Evolutionary conservation across 2,888 invertebrate species (phyloP).

Genomic region (Drosophila macrospina): DNA sequence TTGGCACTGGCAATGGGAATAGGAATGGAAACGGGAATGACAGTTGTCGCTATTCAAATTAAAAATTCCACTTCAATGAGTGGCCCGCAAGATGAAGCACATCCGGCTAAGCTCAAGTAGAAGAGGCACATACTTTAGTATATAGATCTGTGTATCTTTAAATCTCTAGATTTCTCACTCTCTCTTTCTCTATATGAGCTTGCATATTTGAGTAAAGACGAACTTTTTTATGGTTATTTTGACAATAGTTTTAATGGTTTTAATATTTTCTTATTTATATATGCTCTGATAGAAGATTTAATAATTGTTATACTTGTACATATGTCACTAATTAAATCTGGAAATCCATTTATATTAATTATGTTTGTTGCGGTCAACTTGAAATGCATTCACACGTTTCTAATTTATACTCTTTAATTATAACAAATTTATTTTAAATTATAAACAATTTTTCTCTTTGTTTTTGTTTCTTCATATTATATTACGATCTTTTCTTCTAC

Average conservation of each 20-base stretch:
- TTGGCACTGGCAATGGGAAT: conserved; percentile 49
- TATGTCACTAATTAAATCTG: conserved; percentile 39
- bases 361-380: conserved; percentile 12
- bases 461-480: not conserved
- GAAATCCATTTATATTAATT: conserved; percentile 55
- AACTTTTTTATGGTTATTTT: conserved; percentile 19
- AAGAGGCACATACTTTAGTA: conserved; percentile 32
- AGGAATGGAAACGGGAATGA: conserved; percentile 24
- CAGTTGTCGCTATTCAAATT: conserved; percentile 62
- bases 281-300: not conserved
- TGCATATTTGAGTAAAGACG: conserved; percentile 12
- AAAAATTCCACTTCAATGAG: conserved; percentile 73
- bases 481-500: not conserved
- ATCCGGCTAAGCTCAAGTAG: conserved; percentile 66
- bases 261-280: conserved; percentile 10
- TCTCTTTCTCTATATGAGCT: not conserved
- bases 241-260: conserved; percentile 38
- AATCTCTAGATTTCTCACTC: not conserved
- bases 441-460: not conserved
- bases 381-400: conserved; percentile 9
- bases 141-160: conserved; percentile 37
- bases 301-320: not conserved
- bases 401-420: conserved; percentile 28
- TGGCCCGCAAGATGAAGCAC: conserved; percentile 71
- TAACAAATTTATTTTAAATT: conserved; percentile 48